These are phyloP conservation scores for Gasterosteus nipponicus DNA, from an alignment of 2,113 vertebrate genomes.

Conservation along the genomic window DNA sequence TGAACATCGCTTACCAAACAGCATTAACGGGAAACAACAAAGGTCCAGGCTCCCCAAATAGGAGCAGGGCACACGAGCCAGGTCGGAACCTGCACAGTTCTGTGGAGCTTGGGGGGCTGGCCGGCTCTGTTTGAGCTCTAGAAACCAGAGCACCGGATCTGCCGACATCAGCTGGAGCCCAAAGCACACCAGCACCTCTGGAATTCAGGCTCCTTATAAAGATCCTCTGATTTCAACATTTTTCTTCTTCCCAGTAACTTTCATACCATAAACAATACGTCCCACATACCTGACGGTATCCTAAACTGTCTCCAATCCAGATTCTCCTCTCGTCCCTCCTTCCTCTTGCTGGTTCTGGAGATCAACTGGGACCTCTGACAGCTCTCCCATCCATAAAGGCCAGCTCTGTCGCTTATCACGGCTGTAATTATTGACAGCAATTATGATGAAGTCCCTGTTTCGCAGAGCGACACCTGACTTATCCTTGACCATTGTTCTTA, in stretches of 20 bases:
- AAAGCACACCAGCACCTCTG: not conserved
- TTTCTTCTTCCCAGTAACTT: not conserved
- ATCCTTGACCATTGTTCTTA: slow-evolving; percentile 83
- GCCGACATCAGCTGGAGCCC: not conserved
- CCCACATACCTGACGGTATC: slow-evolving; percentile 57
- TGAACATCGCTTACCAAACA: slow-evolving; percentile 63
- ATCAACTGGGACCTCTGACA: slow-evolving; percentile 45
- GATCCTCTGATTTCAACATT: not conserved
- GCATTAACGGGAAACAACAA: slow-evolving; percentile 59
- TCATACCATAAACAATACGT: not conserved
- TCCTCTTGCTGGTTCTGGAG: slow-evolving; percentile 32
- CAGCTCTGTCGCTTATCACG: slow-evolving; percentile 56
- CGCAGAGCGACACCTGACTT: slow-evolving; percentile 39
- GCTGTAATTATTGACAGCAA: slow-evolving; percentile 83
- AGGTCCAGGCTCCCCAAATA: slow-evolving; percentile 48
- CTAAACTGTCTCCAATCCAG: slow-evolving; percentile 25
- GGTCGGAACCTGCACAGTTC: slow-evolving; percentile 11
- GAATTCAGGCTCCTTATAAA: not conserved
- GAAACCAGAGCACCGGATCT: slow-evolving; percentile 19
- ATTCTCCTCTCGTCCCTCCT: slow-evolving; percentile 4
- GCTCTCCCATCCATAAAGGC: slow-evolving; percentile 63
- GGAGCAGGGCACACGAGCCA: slow-evolving; percentile 38
- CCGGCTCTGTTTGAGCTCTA: slow-evolving; percentile 21
- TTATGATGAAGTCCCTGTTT: slow-evolving; percentile 58
- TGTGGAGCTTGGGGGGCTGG: not conserved